Conservation (phyloP, 1,140 invertebrate species). For the Listronotus oregonensis region DNA sequence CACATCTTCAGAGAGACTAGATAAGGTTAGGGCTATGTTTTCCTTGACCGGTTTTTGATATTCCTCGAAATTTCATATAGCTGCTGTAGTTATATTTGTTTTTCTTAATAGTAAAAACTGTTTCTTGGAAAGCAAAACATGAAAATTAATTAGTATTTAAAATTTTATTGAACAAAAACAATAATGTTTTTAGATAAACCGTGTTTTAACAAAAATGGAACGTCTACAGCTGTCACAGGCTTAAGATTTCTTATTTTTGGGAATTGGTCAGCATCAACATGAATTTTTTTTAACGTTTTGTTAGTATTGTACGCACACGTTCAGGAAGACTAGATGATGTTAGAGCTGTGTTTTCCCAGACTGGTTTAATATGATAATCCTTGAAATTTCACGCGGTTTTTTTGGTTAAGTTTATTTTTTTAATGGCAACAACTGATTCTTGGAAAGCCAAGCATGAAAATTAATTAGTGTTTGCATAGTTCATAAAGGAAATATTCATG, state of each 20-base stretch:
- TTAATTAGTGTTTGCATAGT: too few relatives aligned
- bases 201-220: too few relatives aligned
- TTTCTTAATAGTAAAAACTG: conserved; percentile 1
- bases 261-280: too few relatives aligned
- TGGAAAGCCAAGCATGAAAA: neutral
- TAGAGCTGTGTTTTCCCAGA: conserved; percentile 18
- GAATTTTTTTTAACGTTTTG: too few relatives aligned
- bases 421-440: conserved; percentile 3
- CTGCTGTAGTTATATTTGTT: conserved; percentile 13
- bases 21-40: conserved; percentile 8
- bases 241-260: too few relatives aligned
- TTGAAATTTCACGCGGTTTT: conserved; percentile 18
- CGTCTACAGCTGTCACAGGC: too few relatives aligned
- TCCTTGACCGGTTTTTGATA: conserved; percentile 19
- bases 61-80: conserved; percentile 9
- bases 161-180: too few relatives aligned
- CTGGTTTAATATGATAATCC: conserved; percentile 23
- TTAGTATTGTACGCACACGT: too few relatives aligned
- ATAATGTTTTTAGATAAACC: too few relatives aligned
- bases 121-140: neutral
- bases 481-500: too few relatives aligned
- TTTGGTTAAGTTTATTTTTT: conserved; percentile 17
- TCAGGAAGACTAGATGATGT: conserved; percentile 9
- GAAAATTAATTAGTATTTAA: too few relatives aligned
- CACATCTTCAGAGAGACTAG: neutral